Base-by-base conservation (phyloP, 2,113 vertebrate genomes). In the Trematomus loennbergii region DNA sequence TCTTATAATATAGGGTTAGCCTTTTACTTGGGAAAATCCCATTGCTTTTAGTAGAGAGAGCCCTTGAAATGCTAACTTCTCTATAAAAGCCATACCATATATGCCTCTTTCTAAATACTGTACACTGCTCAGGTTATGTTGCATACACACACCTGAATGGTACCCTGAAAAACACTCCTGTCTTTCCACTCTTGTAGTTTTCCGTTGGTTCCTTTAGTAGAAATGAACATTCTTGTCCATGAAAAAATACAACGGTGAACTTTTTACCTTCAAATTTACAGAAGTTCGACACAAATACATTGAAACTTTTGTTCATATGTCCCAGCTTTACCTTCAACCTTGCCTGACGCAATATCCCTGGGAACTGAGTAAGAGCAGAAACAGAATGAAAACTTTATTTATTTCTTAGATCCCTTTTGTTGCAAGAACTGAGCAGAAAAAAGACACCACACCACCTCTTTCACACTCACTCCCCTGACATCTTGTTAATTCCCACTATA, bases 401-500 rank as follows among this genome's bases (percentile, higher is more conserved):
- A 45, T 49, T 79, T 43, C 61, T 29, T 20, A 3, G 33, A 4
- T 4, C 48, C 45, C 29, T 71, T n/a, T 15, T 25, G 61, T n/a
- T 72, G 33, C 4, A 9, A 53, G 29, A 40, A n/a, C n/a, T 1
- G 16, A 46, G 36, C 29, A 64, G 17, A 43, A 58, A 25, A 7
- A 16, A 29, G 48, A 76, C 52, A 75, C 4, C 58, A 2, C 61
- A 58, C 67, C 67, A 66, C 48, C 9, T 61, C 55, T 61, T 10
- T 1, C 36, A 36, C 36, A 36, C 36, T 6, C 36, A 36, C 72
- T 79, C 81, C 81, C 83, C n/a, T 77, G 79, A 74, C 17, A 4
- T 73, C 87, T 79, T 78, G 82, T 79, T 88, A 84, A 90, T 90
- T 61, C 79, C 62, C 52, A 29, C 20, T 74, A 22, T 79, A 58